Conservation (phyloP, 1,140 invertebrate species). For the Drosophila aff. region DNA sequence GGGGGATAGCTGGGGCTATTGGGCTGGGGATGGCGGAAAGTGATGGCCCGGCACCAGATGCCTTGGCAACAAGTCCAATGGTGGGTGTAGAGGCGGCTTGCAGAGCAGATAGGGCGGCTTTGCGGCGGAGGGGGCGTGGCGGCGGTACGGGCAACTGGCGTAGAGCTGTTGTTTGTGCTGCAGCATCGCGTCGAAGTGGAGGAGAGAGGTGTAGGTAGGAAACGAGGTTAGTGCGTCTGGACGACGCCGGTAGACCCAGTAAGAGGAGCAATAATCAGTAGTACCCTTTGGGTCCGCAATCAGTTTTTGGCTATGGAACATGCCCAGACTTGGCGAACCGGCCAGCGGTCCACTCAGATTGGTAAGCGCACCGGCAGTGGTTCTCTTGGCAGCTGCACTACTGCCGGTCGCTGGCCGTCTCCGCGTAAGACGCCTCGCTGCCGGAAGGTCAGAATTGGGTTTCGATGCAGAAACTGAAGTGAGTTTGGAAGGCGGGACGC, state of each 20-base stretch:
- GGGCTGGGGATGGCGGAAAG: neutral
- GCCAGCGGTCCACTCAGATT: neutral
- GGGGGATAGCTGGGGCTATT: neutral
- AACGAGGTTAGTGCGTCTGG: conserved; percentile 53
- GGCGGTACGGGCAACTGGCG: conserved; percentile 1
- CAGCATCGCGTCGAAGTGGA: conserved; percentile 20
- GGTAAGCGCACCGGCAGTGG: neutral
- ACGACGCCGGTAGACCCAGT: conserved; percentile 32
- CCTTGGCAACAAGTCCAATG: conserved; percentile 31
- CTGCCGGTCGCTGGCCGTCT: neutral
- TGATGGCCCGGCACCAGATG: conserved; percentile 14
- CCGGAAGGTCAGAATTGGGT: neutral
- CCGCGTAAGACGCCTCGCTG: neutral
- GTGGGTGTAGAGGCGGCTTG: neutral
- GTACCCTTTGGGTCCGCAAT: conserved; percentile 54
- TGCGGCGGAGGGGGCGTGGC: conserved; percentile 22
- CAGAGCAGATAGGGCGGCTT: neutral
- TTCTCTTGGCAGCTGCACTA: neutral
- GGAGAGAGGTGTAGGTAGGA: conserved; percentile 50
- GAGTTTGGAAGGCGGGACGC: conserved; percentile 1
- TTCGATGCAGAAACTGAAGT: neutral
- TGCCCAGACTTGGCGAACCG: conserved; percentile 10
- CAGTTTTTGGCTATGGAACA: neutral
- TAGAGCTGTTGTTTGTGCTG: conserved; percentile 27
- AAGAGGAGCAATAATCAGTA: conserved; percentile 33